These are phyloP conservation scores for Cynoglossus semilaevis DNA, from an alignment of 2,113 vertebrate species.

Conservation along the genomic window DNA sequence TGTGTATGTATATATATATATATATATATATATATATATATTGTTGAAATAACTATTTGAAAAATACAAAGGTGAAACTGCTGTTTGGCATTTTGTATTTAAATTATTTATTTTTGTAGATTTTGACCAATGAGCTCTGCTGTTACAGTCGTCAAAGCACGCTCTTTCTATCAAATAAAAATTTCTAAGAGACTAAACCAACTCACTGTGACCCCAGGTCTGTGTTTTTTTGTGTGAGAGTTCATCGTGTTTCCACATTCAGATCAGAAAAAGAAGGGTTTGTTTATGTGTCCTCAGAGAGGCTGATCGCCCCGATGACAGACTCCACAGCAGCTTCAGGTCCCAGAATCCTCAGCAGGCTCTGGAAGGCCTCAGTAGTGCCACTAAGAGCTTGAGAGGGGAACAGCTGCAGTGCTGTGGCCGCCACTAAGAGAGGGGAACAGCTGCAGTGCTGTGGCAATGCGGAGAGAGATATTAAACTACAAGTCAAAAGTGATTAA, in stretches of 20 bases:
- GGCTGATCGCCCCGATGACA: constrained; percentile 68
- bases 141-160: constrained; percentile 44
- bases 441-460: constrained; percentile 69
- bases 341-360: constrained; percentile 76
- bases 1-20: constrained; percentile 51
- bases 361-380: constrained; percentile 72
- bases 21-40: constrained; percentile 53
- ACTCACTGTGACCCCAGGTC: background rate
- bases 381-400: constrained; percentile 36
- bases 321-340: constrained; percentile 80
- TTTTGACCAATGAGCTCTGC: constrained; percentile 70
- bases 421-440: constrained; percentile 54
- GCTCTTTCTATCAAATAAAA: constrained; percentile 86
- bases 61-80: constrained; percentile 65
- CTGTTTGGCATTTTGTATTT: constrained; percentile 86
- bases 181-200: constrained; percentile 61
- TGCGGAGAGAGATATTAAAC: background rate
- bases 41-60: constrained; percentile 48
- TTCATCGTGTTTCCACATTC: background rate
- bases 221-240: background rate
- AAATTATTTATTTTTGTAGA: constrained; percentile 93
- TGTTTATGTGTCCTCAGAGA: constrained; percentile 5
- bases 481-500: too few relatives aligned
- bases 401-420: constrained; percentile 74
- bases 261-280: background rate